Evolutionary conservation across 2,113 vertebrate genomes (phyloP).

Genomic region (Cyanoderma ruficeps): DNA sequence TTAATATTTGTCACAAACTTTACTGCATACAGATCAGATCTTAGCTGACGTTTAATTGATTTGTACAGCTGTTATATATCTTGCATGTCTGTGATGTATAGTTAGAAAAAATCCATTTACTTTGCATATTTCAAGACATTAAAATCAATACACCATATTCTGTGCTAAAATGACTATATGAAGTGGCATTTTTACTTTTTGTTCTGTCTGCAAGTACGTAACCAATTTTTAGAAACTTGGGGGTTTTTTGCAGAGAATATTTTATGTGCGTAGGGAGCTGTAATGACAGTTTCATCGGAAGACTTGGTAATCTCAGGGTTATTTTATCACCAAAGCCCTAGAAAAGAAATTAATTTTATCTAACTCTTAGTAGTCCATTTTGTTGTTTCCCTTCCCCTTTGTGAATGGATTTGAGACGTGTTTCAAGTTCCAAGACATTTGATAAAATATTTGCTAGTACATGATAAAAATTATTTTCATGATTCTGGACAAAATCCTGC

Average conservation of each 20-base stretch:
- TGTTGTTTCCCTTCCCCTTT: conserved; percentile 3
- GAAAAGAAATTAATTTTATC: conserved; percentile 64
- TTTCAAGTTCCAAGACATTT: conserved; percentile 54
- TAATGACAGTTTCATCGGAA: conserved; percentile 49
- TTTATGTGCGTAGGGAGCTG: conserved; percentile 18
- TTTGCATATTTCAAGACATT: conserved; percentile 33
- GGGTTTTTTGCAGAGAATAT: conserved; percentile 31
- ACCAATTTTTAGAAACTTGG: conserved; percentile 46
- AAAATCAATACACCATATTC: conserved; percentile 11
- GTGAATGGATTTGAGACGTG: conserved; percentile 31
- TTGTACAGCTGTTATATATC: neutral
- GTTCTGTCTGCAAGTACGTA: conserved; percentile 18
- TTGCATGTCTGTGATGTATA: neutral
- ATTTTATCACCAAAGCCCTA: conserved; percentile 20
- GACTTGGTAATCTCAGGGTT: conserved; percentile 20
- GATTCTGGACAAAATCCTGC: neutral
- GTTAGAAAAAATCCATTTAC: conserved; percentile 37
- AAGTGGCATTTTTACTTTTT: conserved; percentile 5
- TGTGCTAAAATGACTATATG: neutral
- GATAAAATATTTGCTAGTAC: conserved; percentile 41
- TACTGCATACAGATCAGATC: neutral
- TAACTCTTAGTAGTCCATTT: conserved; percentile 36
- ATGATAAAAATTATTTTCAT: neutral
- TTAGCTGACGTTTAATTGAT: neutral
- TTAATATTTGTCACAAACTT: neutral